phyloP scores from a whole-genome alignment of 1,140 invertebrate genomes.

The Acromyrmex heyeri region DNA sequence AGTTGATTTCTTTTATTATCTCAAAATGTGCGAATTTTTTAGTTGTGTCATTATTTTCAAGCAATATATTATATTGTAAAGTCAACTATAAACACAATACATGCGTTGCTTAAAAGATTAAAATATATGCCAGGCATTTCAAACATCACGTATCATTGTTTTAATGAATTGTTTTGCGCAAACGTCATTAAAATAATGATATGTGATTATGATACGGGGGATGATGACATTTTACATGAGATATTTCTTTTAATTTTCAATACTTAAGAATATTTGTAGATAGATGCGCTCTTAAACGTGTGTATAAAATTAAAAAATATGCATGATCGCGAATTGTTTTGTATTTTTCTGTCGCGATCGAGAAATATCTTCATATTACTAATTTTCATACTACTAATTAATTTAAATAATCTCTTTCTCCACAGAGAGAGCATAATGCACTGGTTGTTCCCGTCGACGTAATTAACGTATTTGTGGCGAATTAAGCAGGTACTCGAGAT shows the following conservation, averaged over 20 bases:
- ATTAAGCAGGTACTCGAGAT: constrained; percentile 46
- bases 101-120: not conserved
- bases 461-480: constrained; percentile 62
- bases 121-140: not conserved
- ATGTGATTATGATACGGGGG: not conserved
- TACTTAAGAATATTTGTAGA: not conserved
- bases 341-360: not conserved
- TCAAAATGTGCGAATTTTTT: no score
- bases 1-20: no score
- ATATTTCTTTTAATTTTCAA: not conserved
- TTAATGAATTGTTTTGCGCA: not conserved
- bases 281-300: not conserved
- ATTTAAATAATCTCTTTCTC: constrained; percentile 29
- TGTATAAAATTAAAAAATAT: not conserved
- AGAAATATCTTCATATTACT: not conserved
- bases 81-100: not conserved
- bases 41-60: no score
- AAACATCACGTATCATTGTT: not conserved
- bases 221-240: not conserved
- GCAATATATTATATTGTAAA: not conserved
- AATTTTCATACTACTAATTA: not conserved
- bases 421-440: not conserved
- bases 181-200: not conserved
- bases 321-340: not conserved
- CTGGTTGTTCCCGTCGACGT: not conserved